A percentile compares a stretch with the other conserved stretches of the same genome.
Conservation (phyloP, 2,888 invertebrate genomes). For the Dasysyrphus tricinctus region DNA sequence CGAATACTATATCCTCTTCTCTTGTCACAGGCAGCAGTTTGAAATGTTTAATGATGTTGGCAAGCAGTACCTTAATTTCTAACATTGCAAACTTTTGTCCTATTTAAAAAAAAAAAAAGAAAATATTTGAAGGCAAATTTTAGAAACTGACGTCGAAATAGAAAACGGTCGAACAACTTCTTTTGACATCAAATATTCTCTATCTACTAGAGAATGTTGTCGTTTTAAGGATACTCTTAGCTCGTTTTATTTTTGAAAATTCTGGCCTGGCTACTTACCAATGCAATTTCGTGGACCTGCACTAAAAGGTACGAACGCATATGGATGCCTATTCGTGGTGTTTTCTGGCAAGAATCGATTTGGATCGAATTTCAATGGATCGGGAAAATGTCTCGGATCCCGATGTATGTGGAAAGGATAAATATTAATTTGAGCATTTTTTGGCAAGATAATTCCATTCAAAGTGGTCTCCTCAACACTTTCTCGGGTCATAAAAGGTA, state of each 20-base stretch:
- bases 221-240: not conserved
- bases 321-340: constrained; percentile 85
- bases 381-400: constrained; percentile 86
- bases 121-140: not conserved
- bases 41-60: constrained; percentile 85
- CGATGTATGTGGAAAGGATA: constrained; percentile 87
- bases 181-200: not conserved
- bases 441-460: constrained; percentile 84
- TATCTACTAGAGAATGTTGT: too few species aligned
- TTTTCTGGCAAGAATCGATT: constrained; percentile 87
- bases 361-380: constrained; percentile 86
- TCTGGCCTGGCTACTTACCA: constrained; percentile 83
- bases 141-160: not conserved
- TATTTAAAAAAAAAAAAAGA: constrained; percentile 77
- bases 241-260: not conserved
- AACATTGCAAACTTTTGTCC: constrained; percentile 88
- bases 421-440: constrained; percentile 84
- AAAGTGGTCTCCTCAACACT: constrained; percentile 77
- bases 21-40: constrained; percentile 84
- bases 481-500: constrained; percentile 84
- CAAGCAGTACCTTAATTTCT: constrained; percentile 86
- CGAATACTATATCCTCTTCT: constrained; percentile 82
- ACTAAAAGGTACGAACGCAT: constrained; percentile 88
- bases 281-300: constrained; percentile 89
- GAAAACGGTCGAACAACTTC: not conserved